A percentile compares a stretch with the other conserved stretches of the same genome.
phyloP scores from a whole-genome alignment of 2,113 vertebrate genomes.

The Osmerus mordax region DNA sequence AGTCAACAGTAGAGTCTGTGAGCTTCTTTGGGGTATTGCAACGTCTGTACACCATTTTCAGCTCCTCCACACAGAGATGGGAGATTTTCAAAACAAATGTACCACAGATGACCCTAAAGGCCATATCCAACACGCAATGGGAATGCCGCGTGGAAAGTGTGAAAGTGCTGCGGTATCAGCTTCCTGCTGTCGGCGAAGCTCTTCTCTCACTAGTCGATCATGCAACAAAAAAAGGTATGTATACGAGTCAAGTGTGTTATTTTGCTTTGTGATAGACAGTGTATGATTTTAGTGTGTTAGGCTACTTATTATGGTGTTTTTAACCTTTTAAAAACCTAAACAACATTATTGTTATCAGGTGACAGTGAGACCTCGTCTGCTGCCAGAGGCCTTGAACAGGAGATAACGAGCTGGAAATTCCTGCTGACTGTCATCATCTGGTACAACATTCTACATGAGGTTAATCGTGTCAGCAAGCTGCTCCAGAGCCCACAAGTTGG shows the following conservation, averaged over 20 bases:
- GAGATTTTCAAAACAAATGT: background rate
- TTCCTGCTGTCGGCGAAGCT: background rate
- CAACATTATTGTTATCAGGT: background rate
- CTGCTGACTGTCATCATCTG: background rate
- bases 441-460: background rate
- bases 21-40: constrained; percentile 15
- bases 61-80: background rate
- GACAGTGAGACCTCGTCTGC: background rate
- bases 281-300: background rate
- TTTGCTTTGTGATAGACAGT: background rate
- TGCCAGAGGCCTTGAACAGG: background rate
- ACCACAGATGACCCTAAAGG: background rate
- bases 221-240: constrained; percentile 1
- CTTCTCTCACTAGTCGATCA: constrained; percentile 4
- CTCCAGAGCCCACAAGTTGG: background rate
- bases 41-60: constrained; percentile 3
- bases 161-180: constrained; percentile 1
- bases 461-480: background rate
- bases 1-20: constrained; percentile 14
- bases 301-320: background rate
- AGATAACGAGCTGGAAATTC: background rate
- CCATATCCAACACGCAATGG: background rate
- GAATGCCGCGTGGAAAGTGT: background rate
- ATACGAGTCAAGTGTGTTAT: background rate
- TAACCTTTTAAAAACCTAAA: too few relatives aligned